A percentile compares a stretch with the other conserved stretches of the same genome.
These are phyloP conservation scores for Microcebus tavaratra DNA, from an alignment of 2,113 vertebrate genomes.

Conservation along the genomic window DNA sequence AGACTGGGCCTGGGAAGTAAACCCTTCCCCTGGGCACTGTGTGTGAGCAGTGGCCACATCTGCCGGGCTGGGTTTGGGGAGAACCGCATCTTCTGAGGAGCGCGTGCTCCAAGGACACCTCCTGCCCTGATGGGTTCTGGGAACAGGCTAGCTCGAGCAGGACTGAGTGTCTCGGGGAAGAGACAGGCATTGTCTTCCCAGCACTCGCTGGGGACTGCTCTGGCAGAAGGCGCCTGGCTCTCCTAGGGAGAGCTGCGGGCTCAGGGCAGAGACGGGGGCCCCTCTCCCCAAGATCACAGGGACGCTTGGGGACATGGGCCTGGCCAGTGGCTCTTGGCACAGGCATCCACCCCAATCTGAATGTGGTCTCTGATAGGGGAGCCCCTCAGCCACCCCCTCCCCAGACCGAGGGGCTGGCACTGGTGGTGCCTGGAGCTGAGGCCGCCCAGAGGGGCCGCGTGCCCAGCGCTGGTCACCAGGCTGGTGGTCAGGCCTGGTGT, in stretches of 20 bases:
- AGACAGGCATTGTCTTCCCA: background rate
- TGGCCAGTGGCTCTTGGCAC: background rate
- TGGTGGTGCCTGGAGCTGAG: slow-evolving; percentile 70
- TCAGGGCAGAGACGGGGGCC: background rate
- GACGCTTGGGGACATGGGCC: background rate
- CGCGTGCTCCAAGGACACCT: background rate
- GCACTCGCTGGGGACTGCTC: background rate
- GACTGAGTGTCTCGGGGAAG: background rate
- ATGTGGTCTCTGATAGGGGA: slow-evolving; percentile 23
- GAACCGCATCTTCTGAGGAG: background rate
- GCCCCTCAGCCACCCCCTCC: background rate
- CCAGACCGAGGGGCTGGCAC: background rate
- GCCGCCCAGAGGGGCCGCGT: background rate
- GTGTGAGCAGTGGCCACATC: rapidly evolving
- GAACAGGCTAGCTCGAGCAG: background rate
- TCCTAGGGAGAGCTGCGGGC: background rate
- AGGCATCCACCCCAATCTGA: background rate
- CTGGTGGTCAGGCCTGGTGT: background rate
- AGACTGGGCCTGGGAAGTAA: too few species aligned
- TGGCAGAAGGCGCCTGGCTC: background rate
- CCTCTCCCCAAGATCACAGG: background rate
- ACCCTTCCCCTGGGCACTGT: background rate
- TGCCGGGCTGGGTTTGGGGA: background rate
- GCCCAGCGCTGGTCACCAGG: background rate
- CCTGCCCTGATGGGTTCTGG: background rate